phyloP scores from a whole-genome alignment of 30 jellyfish, hydroid and myxozoan genomes.

The Rhopilema esculentum region DNA sequence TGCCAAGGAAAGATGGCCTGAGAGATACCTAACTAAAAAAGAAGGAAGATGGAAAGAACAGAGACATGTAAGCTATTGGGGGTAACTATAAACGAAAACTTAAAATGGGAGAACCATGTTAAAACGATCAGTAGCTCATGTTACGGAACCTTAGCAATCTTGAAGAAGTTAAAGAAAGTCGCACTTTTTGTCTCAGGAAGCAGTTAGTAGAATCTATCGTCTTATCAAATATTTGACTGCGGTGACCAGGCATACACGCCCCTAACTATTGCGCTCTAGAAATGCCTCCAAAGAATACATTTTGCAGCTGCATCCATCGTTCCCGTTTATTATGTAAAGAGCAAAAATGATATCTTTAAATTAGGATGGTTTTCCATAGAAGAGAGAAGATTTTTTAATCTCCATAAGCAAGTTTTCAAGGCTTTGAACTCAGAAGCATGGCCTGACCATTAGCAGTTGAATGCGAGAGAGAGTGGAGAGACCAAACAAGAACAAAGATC shows the following conservation, averaged over 20 bases:
- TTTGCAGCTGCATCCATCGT: no score
- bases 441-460: no score
- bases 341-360: no score
- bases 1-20: slow-evolving; percentile 54
- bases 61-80: slow-evolving; percentile 5
- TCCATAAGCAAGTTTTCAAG: no score
- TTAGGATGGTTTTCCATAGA: no score
- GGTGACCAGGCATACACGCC: no score
- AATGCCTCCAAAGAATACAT: not conserved
- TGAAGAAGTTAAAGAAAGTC: slow-evolving; percentile 8
- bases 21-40: not conserved
- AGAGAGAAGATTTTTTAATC: no score
- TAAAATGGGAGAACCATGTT: not conserved
- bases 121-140: no score
- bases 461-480: no score
- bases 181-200: slow-evolving; percentile 38
- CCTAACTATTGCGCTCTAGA: not conserved
- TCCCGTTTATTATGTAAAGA: no score
- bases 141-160: slow-evolving; percentile 16
- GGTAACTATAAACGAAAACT: slow-evolving; percentile 25
- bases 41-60: not conserved
- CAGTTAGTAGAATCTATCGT: slow-evolving; percentile 43
- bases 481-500: no score
- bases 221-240: slow-evolving; percentile 46
- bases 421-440: no score